phyloP scores from a whole-genome alignment of 2,113 vertebrate genomes.

The Talpa occidentalis region DNA sequence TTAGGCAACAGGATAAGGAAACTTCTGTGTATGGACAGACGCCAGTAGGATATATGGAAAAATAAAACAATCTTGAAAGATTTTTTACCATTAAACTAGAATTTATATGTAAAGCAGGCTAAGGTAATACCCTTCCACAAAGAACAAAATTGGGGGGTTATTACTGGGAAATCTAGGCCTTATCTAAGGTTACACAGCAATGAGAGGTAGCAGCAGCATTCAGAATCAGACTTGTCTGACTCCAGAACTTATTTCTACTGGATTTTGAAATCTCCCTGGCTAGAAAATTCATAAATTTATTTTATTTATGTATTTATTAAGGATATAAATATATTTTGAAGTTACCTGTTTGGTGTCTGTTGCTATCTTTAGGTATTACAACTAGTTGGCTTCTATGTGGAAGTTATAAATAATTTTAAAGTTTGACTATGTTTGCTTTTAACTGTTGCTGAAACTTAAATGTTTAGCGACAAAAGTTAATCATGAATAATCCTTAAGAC shows the following conservation, averaged over 20 bases:
- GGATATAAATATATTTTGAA: not conserved
- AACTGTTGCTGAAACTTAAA: slow-evolving; percentile 23
- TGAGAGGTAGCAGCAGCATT: slow-evolving; percentile 19
- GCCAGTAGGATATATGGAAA: not conserved
- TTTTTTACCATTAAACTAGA: slow-evolving; percentile 35
- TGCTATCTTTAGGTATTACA: not conserved
- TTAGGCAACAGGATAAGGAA: slow-evolving; percentile 1
- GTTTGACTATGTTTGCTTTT: slow-evolving; percentile 44
- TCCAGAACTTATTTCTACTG: not conserved
- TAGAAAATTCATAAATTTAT: slow-evolving; percentile 6
- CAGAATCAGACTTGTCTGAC: slow-evolving; percentile 27
- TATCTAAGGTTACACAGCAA: not conserved
- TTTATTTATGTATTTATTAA: slow-evolving; percentile 6
- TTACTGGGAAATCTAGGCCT: not conserved
- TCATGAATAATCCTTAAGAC: slow-evolving; percentile 39
- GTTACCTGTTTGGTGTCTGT: not conserved
- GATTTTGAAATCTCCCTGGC: slow-evolving; percentile 21
- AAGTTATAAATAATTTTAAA: slow-evolving; percentile 38
- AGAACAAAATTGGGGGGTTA: slow-evolving; percentile 28
- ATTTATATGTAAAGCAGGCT: not conserved
- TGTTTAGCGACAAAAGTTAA: not conserved
- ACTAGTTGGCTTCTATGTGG: not conserved
- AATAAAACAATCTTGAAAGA: not conserved
- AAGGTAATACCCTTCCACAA: not conserved
- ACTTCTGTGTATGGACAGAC: not conserved